Base-by-base conservation (phyloP, 1,140 invertebrate species). In the Drosophila kurseongensis region DNA sequence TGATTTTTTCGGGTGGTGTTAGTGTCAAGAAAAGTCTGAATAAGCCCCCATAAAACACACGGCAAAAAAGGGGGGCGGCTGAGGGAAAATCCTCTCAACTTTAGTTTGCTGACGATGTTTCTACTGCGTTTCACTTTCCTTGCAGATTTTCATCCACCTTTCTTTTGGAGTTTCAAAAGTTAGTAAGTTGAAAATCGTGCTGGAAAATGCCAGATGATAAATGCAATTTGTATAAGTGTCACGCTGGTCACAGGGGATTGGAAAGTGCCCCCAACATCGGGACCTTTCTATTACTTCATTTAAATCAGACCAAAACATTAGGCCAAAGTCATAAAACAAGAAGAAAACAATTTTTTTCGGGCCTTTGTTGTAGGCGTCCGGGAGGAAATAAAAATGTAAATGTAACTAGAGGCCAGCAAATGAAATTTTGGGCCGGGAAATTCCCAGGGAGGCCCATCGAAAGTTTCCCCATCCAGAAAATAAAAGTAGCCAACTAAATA, bases 311-410 rank as follows among this genome's bases (percentile, higher is more conserved):
- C 16, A 40, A 63, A 63, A 59, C 80, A 82, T 82, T 82, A 75
- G 50, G 40, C 55, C 61, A 71, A 60, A 83, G 55, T 69, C 80
- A 63, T 82, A 78, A 84, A 71, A 65, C 52, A 83, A 55, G 62
- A 61, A 14, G 16, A 56, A 51, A 84, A 51, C 36, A 41, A 55
- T 69, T 58, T 60, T 60, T 50, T 54, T 63, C 42, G 18, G 52
- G 38, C 42, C 23, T 18, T 6, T 44, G 35, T 51, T 29, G 40
- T 57, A 60, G 66, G 67, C 50, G 81, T 88, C 83, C 84, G 72
- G 58, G 51, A 74, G 84, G 71, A 88, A 88, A 88, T 88, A 83
- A 88, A 88, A 83, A 88, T 88, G 83, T 88, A 88, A 88, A 86
- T 86, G 83, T 83, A 74, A 72, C 68, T 82, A 69, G 67, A 55